Evolutionary conservation across 2,113 vertebrate genomes (phyloP).

Genomic region (Sminthopsis crassicaudata): DNA sequence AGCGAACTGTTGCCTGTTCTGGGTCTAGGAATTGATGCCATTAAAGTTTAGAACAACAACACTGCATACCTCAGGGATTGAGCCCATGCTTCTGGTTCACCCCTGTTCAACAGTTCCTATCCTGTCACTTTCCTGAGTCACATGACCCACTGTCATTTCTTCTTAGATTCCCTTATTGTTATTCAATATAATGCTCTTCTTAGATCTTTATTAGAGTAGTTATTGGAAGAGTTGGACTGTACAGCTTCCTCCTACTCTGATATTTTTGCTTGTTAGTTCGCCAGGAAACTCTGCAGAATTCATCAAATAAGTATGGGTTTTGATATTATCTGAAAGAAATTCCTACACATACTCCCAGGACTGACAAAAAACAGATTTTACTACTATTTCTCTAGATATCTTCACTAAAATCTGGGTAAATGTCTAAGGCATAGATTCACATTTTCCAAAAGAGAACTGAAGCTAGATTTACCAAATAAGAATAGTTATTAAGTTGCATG

Average conservation of each 20-base stretch:
- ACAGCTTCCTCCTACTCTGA: neutral
- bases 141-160: neutral
- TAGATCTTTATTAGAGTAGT: neutral
- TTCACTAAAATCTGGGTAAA: slow-evolving; percentile 6
- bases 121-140: neutral
- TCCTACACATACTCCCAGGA: neutral
- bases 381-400: neutral
- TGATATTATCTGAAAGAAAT: neutral
- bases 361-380: neutral
- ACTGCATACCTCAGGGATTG: neutral
- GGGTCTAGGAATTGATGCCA: neutral
- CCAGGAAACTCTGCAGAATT: neutral
- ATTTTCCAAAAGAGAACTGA: slow-evolving; percentile 13
- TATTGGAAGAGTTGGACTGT: neutral
- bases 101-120: too few relatives aligned
- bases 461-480: slow-evolving; percentile 3
- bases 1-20: neutral
- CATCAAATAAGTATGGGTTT: neutral
- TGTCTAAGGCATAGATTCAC: neutral
- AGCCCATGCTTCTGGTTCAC: neutral
- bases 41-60: neutral
- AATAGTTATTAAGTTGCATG: neutral
- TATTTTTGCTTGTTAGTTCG: neutral
- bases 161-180: neutral
- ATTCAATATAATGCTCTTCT: neutral